These are phyloP conservation scores for Smutsia gigantea DNA, from an alignment of 2,797 vertebrate species.

Conservation along the genomic window DNA sequence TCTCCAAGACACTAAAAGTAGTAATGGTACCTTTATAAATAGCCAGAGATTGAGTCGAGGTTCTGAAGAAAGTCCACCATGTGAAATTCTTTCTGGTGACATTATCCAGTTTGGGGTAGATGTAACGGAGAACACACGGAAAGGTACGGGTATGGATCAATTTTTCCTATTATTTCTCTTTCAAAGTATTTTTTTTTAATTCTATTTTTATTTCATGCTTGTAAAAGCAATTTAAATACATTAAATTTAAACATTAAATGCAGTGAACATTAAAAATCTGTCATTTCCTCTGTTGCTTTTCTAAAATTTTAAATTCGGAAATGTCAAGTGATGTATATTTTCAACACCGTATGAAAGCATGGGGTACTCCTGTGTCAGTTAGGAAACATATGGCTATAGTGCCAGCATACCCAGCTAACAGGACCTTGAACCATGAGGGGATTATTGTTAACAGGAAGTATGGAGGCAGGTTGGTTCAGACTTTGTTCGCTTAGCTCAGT, in stretches of 20 bases:
- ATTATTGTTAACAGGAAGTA: constrained; percentile 38
- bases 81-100: constrained; percentile 98
- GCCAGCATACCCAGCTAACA: background rate
- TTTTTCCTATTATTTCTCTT: constrained; percentile 62
- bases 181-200: background rate
- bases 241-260: background rate
- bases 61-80: constrained; percentile 99
- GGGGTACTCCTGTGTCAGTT: background rate
- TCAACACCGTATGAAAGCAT: constrained; percentile 38
- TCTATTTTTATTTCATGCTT: background rate
- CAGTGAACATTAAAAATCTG: background rate
- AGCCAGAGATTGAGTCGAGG: constrained; percentile 98
- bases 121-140: constrained; percentile 99
- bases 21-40: constrained; percentile 99
- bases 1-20: constrained; percentile 99
- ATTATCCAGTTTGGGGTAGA: constrained; percentile 99
- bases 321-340: constrained; percentile 53
- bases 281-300: constrained; percentile 27
- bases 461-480: background rate
- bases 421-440: background rate
- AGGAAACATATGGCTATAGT: constrained; percentile 28
- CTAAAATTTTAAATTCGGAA: constrained; percentile 56
- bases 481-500: background rate
- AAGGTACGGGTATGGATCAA: constrained; percentile 91
- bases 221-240: constrained; percentile 16